These are phyloP conservation scores for Horisme vitalbata DNA, from an alignment of 2,888 invertebrate species.

Conservation along the genomic window DNA sequence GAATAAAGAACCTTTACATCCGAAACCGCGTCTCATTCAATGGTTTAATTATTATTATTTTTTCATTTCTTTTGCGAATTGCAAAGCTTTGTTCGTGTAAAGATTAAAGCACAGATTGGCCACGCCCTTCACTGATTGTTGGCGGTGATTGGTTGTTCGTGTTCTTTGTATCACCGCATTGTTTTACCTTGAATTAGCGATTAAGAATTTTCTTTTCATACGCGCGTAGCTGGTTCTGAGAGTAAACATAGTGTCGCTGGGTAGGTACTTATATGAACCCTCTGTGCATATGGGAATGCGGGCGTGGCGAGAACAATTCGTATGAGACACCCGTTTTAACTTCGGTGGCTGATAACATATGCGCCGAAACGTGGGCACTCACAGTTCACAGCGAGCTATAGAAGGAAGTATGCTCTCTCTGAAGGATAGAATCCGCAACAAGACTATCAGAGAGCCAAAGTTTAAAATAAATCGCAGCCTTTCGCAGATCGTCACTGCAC, in stretches of 20 bases:
- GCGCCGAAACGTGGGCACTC: too few species aligned
- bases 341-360: background rate
- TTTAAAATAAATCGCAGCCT: too few species aligned
- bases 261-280: slow-evolving; percentile 11
- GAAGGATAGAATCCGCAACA: too few species aligned
- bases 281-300: too few species aligned
- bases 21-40: slow-evolving; percentile 45
- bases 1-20: slow-evolving; percentile 39
- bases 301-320: background rate
- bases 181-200: slow-evolving; percentile 67
- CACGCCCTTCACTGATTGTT: slow-evolving; percentile 64
- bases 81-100: slow-evolving; percentile 60
- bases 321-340: slow-evolving; percentile 17
- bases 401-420: too few species aligned
- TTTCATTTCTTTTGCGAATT: slow-evolving; percentile 64
- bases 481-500: too few species aligned
- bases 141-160: slow-evolving; percentile 64
- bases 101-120: slow-evolving; percentile 62
- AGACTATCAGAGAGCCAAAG: too few species aligned
- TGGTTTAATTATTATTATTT: slow-evolving; percentile 63
- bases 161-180: slow-evolving; percentile 70
- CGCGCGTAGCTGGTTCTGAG: slow-evolving; percentile 5
- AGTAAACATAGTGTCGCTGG: slow-evolving; percentile 7
- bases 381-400: too few species aligned
- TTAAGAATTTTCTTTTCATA: slow-evolving; percentile 38